Evolutionary conservation across 2,113 vertebrate genomes (phyloP), one percentile per base, ranked within the genome.

Genomic region (Menidia beryllina): DNA sequence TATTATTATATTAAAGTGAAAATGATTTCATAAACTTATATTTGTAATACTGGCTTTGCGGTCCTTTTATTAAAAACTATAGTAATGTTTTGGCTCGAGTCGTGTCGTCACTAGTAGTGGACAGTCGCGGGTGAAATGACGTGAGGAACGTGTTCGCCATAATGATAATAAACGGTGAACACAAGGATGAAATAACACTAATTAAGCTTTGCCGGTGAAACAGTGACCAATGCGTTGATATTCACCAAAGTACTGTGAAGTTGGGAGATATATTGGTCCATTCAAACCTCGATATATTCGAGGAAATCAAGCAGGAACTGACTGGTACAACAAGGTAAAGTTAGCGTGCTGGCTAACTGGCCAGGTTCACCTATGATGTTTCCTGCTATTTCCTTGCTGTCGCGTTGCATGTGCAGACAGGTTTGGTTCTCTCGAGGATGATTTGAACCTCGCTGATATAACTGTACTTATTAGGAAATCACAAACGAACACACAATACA

Each of bases 131-230:
- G 1, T 45, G 23, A 13, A 17, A 48, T 91, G 92, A 93, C 89
- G 90, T 61, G 1, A 0, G 21, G 81, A 92, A 91, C 92, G 92
- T 93, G 91, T 84, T 92, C 88, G 90, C 90, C 88, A 88, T 92
- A 86, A 93, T 91, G 89, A 90, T 81, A 92, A 89, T 89, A 92
- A 92, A 91, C 76, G 57, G 72, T 76, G 72, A 75, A 84, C 75
- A 84, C 80, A 91, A 86, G 77, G 88, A 85, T 73, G 38, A 56
- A 71, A 43, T 57, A 79, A 83, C 68, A 57, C 56, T 64, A 25
- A 72, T 69, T 21, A 61, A 54, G 50, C 25, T 24, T 49, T 45
- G 57, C 60, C 41, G 47, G 77, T 72, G 72, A 79, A 19, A 19
- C 49, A 0, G 15, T 13, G 9, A 7, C 52, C 24, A 0, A 47